Evolutionary conservation across 2,888 invertebrate genomes (phyloP).

Genomic region (Amblyteles armatorius): DNA sequence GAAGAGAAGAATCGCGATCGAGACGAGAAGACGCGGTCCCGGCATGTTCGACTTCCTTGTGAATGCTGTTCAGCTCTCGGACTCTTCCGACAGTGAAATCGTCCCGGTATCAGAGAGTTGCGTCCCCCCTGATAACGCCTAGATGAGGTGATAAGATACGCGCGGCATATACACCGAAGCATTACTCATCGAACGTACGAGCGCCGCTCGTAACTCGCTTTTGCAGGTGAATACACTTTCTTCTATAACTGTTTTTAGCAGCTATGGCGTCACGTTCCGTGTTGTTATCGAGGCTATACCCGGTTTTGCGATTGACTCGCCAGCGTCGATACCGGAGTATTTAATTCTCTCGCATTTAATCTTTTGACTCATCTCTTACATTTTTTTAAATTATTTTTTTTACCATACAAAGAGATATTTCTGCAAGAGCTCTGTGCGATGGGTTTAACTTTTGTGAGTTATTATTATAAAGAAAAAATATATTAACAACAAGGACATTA

Average conservation of each 20-base stretch:
- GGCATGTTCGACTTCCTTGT: conserved; percentile 51
- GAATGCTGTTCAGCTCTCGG: conserved; percentile 30
- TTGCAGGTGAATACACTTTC: conserved; percentile 39
- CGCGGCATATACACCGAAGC: conserved; percentile 40
- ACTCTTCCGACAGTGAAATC: conserved; percentile 28
- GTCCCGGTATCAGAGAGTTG: conserved; percentile 60
- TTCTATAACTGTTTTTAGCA: conserved; percentile 20
- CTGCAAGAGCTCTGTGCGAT: neutral
- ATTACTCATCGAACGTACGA: conserved; percentile 67
- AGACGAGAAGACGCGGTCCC: conserved; percentile 42
- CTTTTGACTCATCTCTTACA: neutral
- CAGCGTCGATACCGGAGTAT: neutral
- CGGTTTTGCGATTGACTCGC: neutral
- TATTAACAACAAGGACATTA: too few relatives aligned
- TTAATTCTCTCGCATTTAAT: neutral
- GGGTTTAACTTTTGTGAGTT: neutral
- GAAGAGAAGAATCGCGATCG: conserved; percentile 53
- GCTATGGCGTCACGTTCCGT: neutral
- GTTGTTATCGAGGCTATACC: neutral
- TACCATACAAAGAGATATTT: neutral
- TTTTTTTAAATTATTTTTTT: neutral
- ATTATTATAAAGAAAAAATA: neutral
- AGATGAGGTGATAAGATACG: conserved; percentile 68
- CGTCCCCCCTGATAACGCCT: conserved; percentile 67
- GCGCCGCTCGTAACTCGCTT: conserved; percentile 1